Base-by-base conservation (phyloP, 2,113 vertebrate genomes). In the Limanda limanda region DNA sequence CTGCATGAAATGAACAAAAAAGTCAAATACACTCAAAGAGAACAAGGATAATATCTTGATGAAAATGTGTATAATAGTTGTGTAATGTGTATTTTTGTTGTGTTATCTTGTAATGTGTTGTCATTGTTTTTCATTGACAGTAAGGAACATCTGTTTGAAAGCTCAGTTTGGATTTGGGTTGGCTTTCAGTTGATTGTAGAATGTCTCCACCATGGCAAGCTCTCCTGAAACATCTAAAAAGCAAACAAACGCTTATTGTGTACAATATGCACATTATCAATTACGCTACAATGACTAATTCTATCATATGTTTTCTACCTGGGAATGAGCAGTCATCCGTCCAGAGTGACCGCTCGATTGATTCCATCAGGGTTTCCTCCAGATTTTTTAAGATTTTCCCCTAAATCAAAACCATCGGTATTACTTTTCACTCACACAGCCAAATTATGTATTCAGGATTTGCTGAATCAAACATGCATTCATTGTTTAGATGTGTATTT, bases 281-380 rank as follows among this genome's bases (percentile, higher is more conserved):
- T 37, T 1, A 56, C 31, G 27, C 2, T 0, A 24, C 54, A 24
- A 10, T n/a, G 20, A 55, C 23, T 3, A 23, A 23, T 12, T 55
- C 8, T 55, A 55, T 55, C 37, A 48, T 1, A 12, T 0, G 2
- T 63, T 31, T 1, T 15, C 12, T 71, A 88, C 86, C 86, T 86
- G 81, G 86, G 27, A 88, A 14, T 24, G 66, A 71, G 35, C 0
- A 0, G 4, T 31, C 52, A 42, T 66, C 66, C 5, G 25, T 74
- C n/a, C 40, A 25, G 12, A 89, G 70, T 27, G 87, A 79, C 24
- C 67, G 58, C 8, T 84, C 58, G 14, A 69, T 69, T 8, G 87
- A 77, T 45, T 72, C 8, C 58, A 9, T 0, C 72, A 84, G 67
- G 13, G 62, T 69, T 13, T 51, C 0, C n/a, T 42, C 0, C 35